phyloP scores from a whole-genome alignment of 2,797 vertebrate species.

The Knipowitschia caucasica region DNA sequence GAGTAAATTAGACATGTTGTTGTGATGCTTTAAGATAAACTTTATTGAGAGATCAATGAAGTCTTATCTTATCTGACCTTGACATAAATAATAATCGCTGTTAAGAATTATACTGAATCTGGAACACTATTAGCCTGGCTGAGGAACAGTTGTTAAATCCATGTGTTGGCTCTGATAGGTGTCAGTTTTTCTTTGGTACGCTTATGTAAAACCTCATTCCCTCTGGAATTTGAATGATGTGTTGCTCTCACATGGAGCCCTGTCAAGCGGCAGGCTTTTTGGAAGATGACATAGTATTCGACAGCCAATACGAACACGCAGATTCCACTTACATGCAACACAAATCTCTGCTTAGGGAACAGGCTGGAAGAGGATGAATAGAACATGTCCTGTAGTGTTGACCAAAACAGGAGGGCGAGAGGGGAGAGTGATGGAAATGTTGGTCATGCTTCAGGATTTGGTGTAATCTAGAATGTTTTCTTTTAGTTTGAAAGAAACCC shows the following conservation, averaged over 20 bases:
- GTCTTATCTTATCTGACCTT: too few relatives aligned
- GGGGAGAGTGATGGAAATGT: slow-evolving; percentile 2
- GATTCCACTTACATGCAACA: slow-evolving; percentile 25
- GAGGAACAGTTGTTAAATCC: slow-evolving; percentile 12
- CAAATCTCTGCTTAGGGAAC: slow-evolving; percentile 20
- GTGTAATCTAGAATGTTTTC: slow-evolving; percentile 3
- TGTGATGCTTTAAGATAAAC: slow-evolving; percentile 9
- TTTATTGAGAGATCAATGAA: too few relatives aligned
- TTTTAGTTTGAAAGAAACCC: background rate
- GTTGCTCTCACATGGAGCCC: slow-evolving; percentile 28
- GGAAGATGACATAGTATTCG: slow-evolving; percentile 14
- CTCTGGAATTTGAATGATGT: slow-evolving; percentile 40
- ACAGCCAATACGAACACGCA: slow-evolving; percentile 31
- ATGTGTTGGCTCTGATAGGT: slow-evolving; percentile 15
- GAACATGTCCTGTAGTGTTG: slow-evolving; percentile 4
- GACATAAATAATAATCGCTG: slow-evolving; percentile 25
- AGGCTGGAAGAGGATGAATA: slow-evolving; percentile 13
- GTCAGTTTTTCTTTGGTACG: slow-evolving; percentile 22
- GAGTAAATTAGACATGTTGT: slow-evolving; percentile 4
- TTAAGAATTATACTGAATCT: slow-evolving; percentile 19
- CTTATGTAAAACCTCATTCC: slow-evolving; percentile 8
- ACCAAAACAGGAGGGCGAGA: background rate
- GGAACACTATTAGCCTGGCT: slow-evolving; percentile 25
- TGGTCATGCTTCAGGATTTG: background rate
- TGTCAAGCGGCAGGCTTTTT: slow-evolving; percentile 14